These are phyloP conservation scores for Scaptomyza montana DNA, from an alignment of 1,140 invertebrate species.

Conservation along the genomic window DNA sequence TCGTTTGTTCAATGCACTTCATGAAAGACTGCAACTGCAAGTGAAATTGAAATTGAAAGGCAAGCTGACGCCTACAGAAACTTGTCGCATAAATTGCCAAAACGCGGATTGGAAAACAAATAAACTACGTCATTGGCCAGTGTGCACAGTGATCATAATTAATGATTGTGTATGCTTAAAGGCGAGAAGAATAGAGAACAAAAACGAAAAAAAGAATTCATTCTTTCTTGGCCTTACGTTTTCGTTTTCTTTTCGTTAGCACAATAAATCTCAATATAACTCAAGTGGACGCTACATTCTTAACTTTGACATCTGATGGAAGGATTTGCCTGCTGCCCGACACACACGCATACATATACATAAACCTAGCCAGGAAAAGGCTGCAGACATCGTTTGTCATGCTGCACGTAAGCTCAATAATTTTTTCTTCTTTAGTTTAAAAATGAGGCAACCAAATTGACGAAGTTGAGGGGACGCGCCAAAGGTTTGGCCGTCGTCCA, in stretches of 20 bases:
- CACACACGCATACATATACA: conserved; percentile 10
- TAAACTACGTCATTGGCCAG: conserved; percentile 41
- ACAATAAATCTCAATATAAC: conserved; percentile 80
- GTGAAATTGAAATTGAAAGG: conserved; percentile 75
- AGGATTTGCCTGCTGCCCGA: conserved; percentile 56
- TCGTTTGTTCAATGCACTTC: conserved; percentile 45
- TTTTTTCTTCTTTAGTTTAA: conserved; percentile 41
- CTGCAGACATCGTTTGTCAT: conserved; percentile 71
- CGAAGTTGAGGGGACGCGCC: conserved; percentile 19
- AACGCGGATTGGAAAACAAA: conserved; percentile 52
- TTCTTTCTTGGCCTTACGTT: background rate
- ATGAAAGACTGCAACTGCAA: conserved; percentile 61
- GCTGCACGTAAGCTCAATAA: conserved; percentile 61
- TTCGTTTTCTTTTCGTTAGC: conserved; percentile 7
- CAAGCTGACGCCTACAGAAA: conserved; percentile 48
- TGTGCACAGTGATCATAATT: conserved; percentile 65
- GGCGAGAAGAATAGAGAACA: background rate
- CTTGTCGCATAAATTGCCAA: conserved; percentile 58
- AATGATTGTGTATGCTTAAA: conserved; percentile 53
- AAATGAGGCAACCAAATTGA: conserved; percentile 11
- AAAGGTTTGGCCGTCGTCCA: conserved; percentile 27
- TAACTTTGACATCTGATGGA: conserved; percentile 79
- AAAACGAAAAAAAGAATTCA: background rate
- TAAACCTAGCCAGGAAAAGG: conserved; percentile 9
- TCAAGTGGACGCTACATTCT: conserved; percentile 71